Conservation (phyloP, 1,140 invertebrate species). For the Platyscapa corneri region DNA sequence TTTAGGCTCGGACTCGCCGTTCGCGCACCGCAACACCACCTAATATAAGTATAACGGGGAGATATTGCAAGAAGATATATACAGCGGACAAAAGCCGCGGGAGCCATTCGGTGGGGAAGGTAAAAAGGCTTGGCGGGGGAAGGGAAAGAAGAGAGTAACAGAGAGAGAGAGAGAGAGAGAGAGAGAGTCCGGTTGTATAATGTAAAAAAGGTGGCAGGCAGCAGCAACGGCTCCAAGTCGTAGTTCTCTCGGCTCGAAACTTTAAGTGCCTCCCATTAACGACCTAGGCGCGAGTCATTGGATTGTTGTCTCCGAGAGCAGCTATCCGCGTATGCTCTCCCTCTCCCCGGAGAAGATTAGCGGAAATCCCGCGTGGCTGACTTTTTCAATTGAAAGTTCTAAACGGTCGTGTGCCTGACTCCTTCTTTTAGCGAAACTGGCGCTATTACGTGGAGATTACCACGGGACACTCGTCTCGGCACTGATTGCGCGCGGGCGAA, state of each 20-base stretch:
- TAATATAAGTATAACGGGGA: conserved; percentile 38
- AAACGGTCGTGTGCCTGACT: too few relatives aligned
- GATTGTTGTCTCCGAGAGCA: neutral
- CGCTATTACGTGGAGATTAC: too few relatives aligned
- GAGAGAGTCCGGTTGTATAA: conserved; percentile 31
- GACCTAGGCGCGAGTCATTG: conserved; percentile 4
- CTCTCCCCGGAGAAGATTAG: neutral
- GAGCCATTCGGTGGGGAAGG: conserved; percentile 2
- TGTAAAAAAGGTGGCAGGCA: neutral
- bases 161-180: neutral
- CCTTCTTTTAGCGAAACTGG: too few relatives aligned
- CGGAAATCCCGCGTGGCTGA: too few relatives aligned
- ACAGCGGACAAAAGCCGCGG: neutral
- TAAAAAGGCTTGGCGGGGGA: conserved; percentile 1
- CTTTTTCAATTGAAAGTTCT: neutral
- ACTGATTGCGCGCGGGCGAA: neutral
- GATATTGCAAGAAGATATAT: conserved; percentile 37
- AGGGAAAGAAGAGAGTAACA: neutral
- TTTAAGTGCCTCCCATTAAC: conserved; percentile 26
- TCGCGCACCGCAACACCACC: neutral
- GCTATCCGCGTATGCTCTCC: neutral
- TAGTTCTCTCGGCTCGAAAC: neutral
- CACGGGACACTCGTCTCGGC: neutral
- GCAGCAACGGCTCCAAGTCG: neutral
- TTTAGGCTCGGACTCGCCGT: conserved; percentile 41